These are phyloP conservation scores for Dromius quadrimaculatus DNA, from an alignment of 2,888 invertebrate species.

Conservation along the genomic window DNA sequence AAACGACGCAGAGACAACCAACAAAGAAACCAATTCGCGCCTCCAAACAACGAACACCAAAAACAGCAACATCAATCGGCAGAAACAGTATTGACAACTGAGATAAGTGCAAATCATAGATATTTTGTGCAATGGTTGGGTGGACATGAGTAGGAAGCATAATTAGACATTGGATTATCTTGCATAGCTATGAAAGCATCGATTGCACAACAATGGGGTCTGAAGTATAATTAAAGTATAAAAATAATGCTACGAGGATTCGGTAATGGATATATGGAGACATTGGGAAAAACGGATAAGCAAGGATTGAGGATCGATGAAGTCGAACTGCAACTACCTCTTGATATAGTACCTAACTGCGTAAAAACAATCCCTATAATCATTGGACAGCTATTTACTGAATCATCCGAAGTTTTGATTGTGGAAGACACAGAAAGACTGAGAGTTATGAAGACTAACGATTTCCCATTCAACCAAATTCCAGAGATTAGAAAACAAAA, in stretches of 20 bases:
- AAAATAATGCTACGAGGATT: constrained; percentile 1
- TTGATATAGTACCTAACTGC: no score
- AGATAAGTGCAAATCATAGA: constrained; percentile 9
- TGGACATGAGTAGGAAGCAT: background rate
- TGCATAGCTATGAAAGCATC: constrained; percentile 10
- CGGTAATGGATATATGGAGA: background rate
- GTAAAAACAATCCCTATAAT: no score
- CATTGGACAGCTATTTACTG: no score
- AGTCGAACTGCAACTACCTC: no score
- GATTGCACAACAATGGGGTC: background rate
- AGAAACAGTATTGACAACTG: background rate
- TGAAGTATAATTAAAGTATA: background rate
- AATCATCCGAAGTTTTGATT: no score
- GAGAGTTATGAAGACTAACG: no score
- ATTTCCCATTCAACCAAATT: no score
- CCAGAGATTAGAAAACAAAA: no score
- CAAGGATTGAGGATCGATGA: background rate
- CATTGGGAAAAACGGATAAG: background rate
- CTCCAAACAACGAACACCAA: no score
- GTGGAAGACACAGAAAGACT: no score
- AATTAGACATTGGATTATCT: background rate
- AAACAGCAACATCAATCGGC: background rate
- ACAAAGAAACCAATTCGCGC: background rate
- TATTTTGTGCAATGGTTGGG: background rate
- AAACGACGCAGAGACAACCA: background rate